Evolutionary conservation across 2,113 vertebrate genomes (phyloP).

Genomic region (Sardina pilchardus): DNA sequence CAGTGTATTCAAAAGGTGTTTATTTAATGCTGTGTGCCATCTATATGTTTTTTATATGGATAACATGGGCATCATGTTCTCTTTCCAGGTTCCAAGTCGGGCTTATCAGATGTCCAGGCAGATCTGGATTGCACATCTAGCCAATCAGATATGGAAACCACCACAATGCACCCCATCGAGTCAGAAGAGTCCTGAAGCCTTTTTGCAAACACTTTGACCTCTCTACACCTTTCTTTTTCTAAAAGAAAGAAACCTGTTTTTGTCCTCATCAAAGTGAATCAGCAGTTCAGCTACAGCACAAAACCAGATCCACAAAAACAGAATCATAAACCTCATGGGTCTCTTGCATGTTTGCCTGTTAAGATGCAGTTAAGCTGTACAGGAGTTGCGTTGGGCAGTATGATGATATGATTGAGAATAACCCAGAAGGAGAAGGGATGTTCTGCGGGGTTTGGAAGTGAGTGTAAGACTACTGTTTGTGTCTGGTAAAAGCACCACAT

Average conservation of each 20-base stretch:
- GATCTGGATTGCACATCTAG: constrained; percentile 82
- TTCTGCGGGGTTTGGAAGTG: neutral
- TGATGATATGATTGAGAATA: neutral
- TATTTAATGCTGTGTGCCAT: too few species aligned
- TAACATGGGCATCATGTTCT: neutral
- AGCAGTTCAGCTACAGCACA: constrained; percentile 70
- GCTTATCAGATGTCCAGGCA: constrained; percentile 81
- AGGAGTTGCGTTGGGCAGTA: neutral
- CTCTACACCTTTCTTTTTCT: constrained; percentile 77
- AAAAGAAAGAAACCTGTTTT: constrained; percentile 25
- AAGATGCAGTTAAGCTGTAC: neutral
- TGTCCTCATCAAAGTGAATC: neutral
- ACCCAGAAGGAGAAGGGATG: neutral
- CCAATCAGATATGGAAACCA: constrained; percentile 72
- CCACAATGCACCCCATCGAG: constrained; percentile 75
- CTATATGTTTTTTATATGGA: neutral
- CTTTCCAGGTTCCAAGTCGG: constrained; percentile 76
- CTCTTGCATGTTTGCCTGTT: constrained; percentile 17
- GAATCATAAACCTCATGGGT: neutral
- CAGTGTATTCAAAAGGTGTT: too few species aligned
- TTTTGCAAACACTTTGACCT: constrained; percentile 71
- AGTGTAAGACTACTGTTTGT: neutral
- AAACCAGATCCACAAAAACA: constrained; percentile 41
- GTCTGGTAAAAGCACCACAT: neutral
- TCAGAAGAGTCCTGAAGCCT: constrained; percentile 80